Evolutionary conservation across 2,797 vertebrate genomes (phyloP), one percentile per base, ranked within the genome.

Genomic region (Tokudaia muenninki): DNA sequence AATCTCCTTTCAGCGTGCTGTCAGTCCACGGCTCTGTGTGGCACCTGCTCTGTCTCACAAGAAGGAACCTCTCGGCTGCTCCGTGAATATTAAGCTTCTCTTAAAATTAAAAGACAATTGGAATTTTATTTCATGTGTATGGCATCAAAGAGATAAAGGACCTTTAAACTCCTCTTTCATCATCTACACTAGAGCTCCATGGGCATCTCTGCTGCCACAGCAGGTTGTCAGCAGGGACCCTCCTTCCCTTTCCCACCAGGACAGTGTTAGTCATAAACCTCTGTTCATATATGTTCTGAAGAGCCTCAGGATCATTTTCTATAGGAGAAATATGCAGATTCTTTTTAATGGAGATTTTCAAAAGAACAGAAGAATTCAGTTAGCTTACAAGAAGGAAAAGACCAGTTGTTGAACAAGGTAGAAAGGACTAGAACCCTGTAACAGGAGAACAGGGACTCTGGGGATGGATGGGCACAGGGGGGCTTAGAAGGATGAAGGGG

Each of bases 1-100:
- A 94, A 61, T 61, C 47, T 90, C 90, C 92, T 70, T 65, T 96
- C 90, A 87, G 81, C 22, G 77, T 34, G 57, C 95, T 97, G 97
- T 95, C 94, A 91, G 47, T 79, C 63, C 88, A 90, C 90, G 90
- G 90, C 92, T 70, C 34, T 94, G 67, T 47, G 47, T 90, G 75
- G 90, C 95, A 81, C 52, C 84, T 83, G 21, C 11, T 78, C 11
- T 84, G 88, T 78, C 90, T 84, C 57, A 92, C 0, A 0, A 16
- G 93, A 83, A 81, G n/a, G 31, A 95, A 11, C 0, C 41, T n/a
- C 55, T 12, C 6, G 13, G 47, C 47, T 92, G 78, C 12, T 90
- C 90, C 65, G 91, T 70, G 47, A 75, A 77, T 65, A 80, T 83
- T 79, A 92, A 14, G 13, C 3, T 83, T 94, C 59, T 91, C 79